Conservation (phyloP, 2,888 invertebrate genomes). For the Eueremaeus valkanovi region DNA sequence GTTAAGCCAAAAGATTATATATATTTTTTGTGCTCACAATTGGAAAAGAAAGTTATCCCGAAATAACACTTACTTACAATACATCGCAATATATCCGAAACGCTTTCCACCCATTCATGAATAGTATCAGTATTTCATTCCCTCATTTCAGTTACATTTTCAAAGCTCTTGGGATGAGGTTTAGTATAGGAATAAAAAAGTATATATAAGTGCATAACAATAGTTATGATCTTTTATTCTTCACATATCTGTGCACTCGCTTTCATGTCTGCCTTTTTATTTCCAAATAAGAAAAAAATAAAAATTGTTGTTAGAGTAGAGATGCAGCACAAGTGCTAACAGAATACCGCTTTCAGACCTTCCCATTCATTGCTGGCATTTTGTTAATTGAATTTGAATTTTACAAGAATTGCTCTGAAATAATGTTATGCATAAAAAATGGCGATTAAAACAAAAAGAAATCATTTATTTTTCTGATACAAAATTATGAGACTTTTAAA, state of each 20-base stretch:
- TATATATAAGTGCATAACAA: constrained; percentile 15
- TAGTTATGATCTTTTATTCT: constrained; percentile 2
- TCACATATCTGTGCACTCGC: neutral
- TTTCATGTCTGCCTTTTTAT: neutral
- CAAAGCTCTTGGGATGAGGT: constrained; percentile 11
- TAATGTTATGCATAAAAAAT: no score
- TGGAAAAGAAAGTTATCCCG: neutral
- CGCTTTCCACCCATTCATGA: constrained; percentile 23
- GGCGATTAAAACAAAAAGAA: no score
- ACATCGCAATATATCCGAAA: neutral
- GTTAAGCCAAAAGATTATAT: neutral
- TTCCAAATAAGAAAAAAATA: no score
- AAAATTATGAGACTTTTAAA: no score
- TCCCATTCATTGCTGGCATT: no score
- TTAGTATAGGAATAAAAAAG: neutral
- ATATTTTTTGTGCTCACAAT: neutral
- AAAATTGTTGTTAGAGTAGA: neutral
- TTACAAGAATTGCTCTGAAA: no score
- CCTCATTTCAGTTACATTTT: constrained; percentile 27
- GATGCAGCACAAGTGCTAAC: no score
- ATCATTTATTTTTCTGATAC: no score
- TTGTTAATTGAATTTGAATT: no score
- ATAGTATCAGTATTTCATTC: constrained; percentile 18
- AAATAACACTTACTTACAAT: constrained; percentile 35
- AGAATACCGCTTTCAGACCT: no score